Evolutionary conservation across 2,113 vertebrate genomes (phyloP).

Genomic region (Catharus fuscescens): DNA sequence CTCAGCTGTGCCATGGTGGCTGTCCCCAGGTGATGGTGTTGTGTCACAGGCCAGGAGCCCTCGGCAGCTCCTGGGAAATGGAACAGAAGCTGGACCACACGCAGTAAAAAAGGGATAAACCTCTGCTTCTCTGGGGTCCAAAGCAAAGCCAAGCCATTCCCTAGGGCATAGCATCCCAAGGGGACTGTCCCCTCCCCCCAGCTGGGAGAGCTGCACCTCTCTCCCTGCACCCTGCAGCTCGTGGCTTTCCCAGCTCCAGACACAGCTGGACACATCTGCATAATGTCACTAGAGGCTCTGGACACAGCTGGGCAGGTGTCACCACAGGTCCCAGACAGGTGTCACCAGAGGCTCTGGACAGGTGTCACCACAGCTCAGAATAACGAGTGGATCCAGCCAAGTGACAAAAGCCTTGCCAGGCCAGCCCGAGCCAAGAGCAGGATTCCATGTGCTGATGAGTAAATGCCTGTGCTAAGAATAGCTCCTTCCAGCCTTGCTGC

Average conservation of each 20-base stretch:
- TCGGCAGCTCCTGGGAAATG: not conserved
- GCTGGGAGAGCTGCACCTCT: not conserved
- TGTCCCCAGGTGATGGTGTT: fast-evolving
- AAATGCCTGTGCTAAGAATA: conserved; percentile 56
- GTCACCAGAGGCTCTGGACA: no score
- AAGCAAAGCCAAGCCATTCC: not conserved
- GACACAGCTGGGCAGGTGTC: not conserved
- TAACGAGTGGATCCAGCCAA: not conserved
- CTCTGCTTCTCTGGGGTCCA: not conserved
- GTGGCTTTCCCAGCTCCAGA: not conserved
- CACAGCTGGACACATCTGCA: not conserved
- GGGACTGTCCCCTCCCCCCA: not conserved
- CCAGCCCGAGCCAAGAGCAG: not conserved
- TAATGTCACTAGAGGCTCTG: not conserved
- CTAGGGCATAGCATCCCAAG: not conserved
- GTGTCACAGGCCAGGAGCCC: not conserved
- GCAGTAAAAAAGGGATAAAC: fast-evolving
- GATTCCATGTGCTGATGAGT: conserved; percentile 10
- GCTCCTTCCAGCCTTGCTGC: conserved; percentile 53
- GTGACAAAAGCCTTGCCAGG: not conserved
- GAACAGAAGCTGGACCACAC: not conserved
- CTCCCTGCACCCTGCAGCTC: fast-evolving
- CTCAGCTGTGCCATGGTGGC: not conserved
- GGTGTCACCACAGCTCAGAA: not conserved
- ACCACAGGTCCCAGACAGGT: not conserved